phyloP scores from a whole-genome alignment of 2,888 invertebrate genomes.

The Philhelius pedissequus region DNA sequence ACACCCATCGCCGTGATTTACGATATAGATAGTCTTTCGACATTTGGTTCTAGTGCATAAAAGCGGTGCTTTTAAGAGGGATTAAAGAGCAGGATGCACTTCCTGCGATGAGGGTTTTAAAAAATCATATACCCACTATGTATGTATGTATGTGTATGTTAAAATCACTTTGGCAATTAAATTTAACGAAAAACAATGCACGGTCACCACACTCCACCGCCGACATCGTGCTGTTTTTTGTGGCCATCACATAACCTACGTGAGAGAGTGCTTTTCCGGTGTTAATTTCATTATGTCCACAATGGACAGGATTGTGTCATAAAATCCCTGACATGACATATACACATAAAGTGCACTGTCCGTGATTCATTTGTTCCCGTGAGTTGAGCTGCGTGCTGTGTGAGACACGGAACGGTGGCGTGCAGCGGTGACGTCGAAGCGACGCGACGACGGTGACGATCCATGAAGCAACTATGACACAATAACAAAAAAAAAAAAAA shows the following conservation, averaged over 20 bases:
- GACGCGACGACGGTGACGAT: not conserved
- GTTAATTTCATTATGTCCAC: slow-evolving; percentile 68
- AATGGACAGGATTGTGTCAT: slow-evolving; percentile 61
- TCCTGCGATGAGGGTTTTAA: slow-evolving; percentile 6
- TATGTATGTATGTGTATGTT: too few species aligned
- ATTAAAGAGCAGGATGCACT: slow-evolving; percentile 28
- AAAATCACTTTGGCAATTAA: slow-evolving; percentile 53
- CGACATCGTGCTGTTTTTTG: not conserved
- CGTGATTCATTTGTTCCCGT: slow-evolving; percentile 18
- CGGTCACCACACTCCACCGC: slow-evolving; percentile 5
- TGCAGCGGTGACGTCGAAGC: not conserved
- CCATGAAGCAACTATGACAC: slow-evolving; percentile 31
- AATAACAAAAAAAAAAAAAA: slow-evolving; percentile 10
- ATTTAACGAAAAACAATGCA: slow-evolving; percentile 47
- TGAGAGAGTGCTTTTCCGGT: slow-evolving; percentile 63
- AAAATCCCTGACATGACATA: slow-evolving; percentile 52
- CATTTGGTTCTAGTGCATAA: slow-evolving; percentile 28
- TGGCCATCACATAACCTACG: slow-evolving; percentile 28
- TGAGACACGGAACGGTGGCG: not conserved
- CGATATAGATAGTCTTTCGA: slow-evolving; percentile 44
- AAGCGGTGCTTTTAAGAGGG: slow-evolving; percentile 8
- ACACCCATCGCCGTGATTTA: slow-evolving; percentile 27
- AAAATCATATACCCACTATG: too few species aligned
- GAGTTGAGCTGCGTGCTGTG: not conserved
- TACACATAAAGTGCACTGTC: slow-evolving; percentile 39